A percentile compares a stretch with the other conserved stretches of the same genome.
Conservation (phyloP, 2,888 invertebrate genomes). For the Dione juno region DNA sequence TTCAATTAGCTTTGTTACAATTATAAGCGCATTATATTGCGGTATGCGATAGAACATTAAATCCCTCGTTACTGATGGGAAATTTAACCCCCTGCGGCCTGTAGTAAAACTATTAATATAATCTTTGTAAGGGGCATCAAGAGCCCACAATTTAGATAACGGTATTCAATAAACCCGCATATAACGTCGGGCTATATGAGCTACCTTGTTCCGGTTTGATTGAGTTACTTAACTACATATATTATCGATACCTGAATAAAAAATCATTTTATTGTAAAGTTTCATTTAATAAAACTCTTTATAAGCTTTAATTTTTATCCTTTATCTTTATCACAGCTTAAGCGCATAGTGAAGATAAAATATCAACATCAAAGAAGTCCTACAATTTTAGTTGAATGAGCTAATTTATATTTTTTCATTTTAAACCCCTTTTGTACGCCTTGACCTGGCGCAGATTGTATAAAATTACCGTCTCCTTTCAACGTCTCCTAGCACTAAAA, state of each 20-base stretch:
- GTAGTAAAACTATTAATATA: constrained; percentile 75
- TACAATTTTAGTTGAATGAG: constrained; percentile 22
- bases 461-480: constrained; percentile 58
- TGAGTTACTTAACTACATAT: constrained; percentile 54
- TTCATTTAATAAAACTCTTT: not conserved
- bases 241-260: not conserved
- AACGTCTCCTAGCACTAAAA: constrained; percentile 55
- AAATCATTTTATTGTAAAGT: not conserved
- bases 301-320: constrained; percentile 7
- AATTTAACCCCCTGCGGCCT: constrained; percentile 59
- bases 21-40: constrained; percentile 69
- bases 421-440: constrained; percentile 35
- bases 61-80: constrained; percentile 65
- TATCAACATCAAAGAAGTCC: constrained; percentile 14
- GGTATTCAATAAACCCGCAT: constrained; percentile 74
- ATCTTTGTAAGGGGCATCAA: constrained; percentile 74
- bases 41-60: constrained; percentile 64
- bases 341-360: constrained; percentile 19
- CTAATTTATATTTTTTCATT: constrained; percentile 60
- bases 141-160: constrained; percentile 76
- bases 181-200: constrained; percentile 39
- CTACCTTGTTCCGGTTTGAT: constrained; percentile 66
- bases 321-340: constrained; percentile 38
- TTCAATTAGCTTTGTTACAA: constrained; percentile 73
- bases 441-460: constrained; percentile 46